Conservation (phyloP, 1,140 invertebrate species). For the Diabrotica undecimpunctata region DNA sequence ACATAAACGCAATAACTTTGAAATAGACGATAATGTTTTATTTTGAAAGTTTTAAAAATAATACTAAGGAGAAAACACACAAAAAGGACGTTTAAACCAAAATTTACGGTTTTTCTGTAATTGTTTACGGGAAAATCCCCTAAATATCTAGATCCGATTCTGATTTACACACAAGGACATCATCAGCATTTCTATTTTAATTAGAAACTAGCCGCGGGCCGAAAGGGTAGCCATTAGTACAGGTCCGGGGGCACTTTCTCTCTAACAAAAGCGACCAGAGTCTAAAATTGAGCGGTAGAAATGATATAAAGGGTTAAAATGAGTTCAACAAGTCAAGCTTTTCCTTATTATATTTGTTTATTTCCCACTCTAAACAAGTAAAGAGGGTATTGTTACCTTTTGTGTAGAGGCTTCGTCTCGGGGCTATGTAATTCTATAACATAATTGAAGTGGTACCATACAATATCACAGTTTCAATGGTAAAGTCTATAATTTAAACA, state of each 20-base stretch:
- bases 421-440: too few relatives aligned
- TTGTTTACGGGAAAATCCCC: too few relatives aligned
- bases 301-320: slow-evolving; percentile 3
- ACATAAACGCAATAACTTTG: too few relatives aligned
- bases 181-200: slow-evolving; percentile 1
- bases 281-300: slow-evolving; percentile 2
- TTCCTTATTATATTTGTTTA: slow-evolving; percentile 1
- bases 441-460: too few relatives aligned
- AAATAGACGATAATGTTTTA: too few relatives aligned
- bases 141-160: not conserved
- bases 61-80: too few relatives aligned
- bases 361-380: not conserved
- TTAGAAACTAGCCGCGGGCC: not conserved
- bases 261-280: not conserved
- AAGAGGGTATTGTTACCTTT: not conserved
- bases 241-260: not conserved
- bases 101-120: too few relatives aligned
- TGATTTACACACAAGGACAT: not conserved
- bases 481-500: too few relatives aligned
- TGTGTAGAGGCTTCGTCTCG: not conserved
- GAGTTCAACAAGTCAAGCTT: not conserved
- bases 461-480: too few relatives aligned
- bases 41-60: too few relatives aligned
- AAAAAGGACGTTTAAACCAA: too few relatives aligned
- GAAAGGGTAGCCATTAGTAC: slow-evolving; percentile 1